Percentiles rank a stretch among this genome's conserved stretches.
Conservation (phyloP, 2,797 vertebrate genomes). For the Podargus strigoides region DNA sequence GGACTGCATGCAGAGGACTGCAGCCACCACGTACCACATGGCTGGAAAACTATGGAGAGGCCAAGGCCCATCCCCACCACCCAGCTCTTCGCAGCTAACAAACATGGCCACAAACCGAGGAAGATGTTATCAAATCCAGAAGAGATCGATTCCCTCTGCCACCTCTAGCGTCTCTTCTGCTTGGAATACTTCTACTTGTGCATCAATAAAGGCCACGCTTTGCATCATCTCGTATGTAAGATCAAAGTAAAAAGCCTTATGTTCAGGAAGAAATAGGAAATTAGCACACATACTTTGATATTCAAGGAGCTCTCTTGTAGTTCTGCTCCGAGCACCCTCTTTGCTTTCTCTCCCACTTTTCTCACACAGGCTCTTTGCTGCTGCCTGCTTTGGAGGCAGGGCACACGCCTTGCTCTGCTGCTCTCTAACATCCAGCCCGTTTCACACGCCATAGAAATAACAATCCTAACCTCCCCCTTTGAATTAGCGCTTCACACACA, state of each 20-base stretch:
- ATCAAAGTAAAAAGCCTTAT: not conserved
- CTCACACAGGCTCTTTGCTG: not conserved
- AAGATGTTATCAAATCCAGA: not conserved
- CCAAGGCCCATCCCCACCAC: not conserved
- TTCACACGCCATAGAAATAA: constrained; percentile 20
- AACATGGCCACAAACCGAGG: not conserved
- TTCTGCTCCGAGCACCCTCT: not conserved
- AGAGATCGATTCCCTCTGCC: not conserved
- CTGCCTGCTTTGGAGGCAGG: not conserved
- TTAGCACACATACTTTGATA: not conserved
- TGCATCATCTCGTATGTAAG: not conserved
- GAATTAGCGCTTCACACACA: not conserved
- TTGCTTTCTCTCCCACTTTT: not conserved
- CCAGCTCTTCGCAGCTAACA: not conserved
- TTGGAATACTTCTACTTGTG: not conserved
- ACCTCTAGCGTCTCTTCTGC: not conserved
- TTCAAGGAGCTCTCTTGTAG: not conserved
- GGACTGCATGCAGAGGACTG: not conserved
- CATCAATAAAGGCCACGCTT: not conserved
- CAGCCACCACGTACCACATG: constrained; percentile 39
- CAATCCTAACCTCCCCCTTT: not conserved
- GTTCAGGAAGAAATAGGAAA: not conserved
- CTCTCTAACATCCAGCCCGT: not conserved
- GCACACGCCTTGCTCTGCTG: not conserved
- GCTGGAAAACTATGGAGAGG: not conserved